A percentile compares a stretch with the other conserved stretches of the same genome.
Conservation (phyloP, 2,888 invertebrate species). For the Agriopis marginaria region DNA sequence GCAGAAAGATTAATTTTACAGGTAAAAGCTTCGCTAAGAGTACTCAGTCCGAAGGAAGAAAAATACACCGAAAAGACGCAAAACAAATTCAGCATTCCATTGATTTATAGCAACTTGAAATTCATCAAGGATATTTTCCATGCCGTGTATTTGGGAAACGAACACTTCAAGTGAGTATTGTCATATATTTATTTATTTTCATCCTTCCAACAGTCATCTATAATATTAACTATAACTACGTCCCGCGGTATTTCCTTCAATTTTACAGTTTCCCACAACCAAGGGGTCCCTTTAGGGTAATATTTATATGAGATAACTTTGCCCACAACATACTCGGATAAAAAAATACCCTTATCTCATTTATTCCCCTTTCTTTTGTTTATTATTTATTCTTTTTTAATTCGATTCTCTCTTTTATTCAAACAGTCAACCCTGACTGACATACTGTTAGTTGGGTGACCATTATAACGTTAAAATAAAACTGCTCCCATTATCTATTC, state of each 20-base stretch:
- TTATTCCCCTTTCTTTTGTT: no score
- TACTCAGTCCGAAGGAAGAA: constrained; percentile 73
- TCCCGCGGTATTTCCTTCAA: no score
- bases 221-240: background rate
- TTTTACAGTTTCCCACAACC: no score
- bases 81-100: constrained; percentile 74
- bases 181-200: background rate
- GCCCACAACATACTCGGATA: no score
- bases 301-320: no score
- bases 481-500: background rate
- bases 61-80: constrained; percentile 74
- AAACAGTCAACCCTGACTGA: no score
- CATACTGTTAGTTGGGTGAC: no score
- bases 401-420: no score
- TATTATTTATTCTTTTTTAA: no score
- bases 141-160: constrained; percentile 66
- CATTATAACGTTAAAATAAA: no score
- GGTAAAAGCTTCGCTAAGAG: constrained; percentile 78
- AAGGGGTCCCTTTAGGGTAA: no score
- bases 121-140: constrained; percentile 75
- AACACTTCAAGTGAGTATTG: constrained; percentile 76
- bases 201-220: background rate
- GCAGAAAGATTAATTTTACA: constrained; percentile 47
- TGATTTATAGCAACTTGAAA: constrained; percentile 76
- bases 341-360: no score